Base-by-base conservation (phyloP, 2,888 invertebrate species). In the Loripinus fragilis region DNA sequence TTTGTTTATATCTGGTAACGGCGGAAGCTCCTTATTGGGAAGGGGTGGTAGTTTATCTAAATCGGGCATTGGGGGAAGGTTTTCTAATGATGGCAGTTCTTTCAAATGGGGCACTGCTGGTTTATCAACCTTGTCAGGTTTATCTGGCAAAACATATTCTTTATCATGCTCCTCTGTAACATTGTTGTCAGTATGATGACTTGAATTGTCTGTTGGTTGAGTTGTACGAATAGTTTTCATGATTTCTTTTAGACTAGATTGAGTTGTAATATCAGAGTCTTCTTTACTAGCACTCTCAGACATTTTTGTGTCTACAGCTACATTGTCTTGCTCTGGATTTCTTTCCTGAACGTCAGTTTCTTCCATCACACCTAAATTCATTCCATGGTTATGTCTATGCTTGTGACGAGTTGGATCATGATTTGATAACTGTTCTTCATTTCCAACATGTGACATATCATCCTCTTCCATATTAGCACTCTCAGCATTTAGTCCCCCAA, bases 301-400 rank as follows among this genome's bases (percentile, higher is more conserved):
- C 20, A 48, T 10, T 38, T 38, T 5, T 38, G 12, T 38, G 12
- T 38, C 12, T 20, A 48, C 17, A 48, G 3, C n/a, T 15, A 15
- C 20, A 15, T 52, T 15, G 25, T 52, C 23, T 52, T 25, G 20
- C 3, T 25, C 25, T 52, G 52, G 52, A 52, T 52, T 52, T 30
- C 60, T 60, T 5, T 60, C 33, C 30, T 30, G 28, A 3, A 33
- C 30, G 7, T 30, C 15, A 33, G 33, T 60, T 60, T 33, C 33
- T 33, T 60, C 60, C 5, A 42, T 38, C n/a, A 28, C 45, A 42
- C 45, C 28, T 28, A 28, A 20, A 67, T 65, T 12, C 2, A 66
- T 50, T 30, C 73, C 76, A 66, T 80, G 76, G 33, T 76, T 70
- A 71, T 80, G 76, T 65, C 73, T 73, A 50, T 80, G 80, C 38